A percentile compares a stretch with the other conserved stretches of the same genome.
Evolutionary conservation across 2,113 vertebrate species (phyloP).

Genomic region (Heterochromis multidens): DNA sequence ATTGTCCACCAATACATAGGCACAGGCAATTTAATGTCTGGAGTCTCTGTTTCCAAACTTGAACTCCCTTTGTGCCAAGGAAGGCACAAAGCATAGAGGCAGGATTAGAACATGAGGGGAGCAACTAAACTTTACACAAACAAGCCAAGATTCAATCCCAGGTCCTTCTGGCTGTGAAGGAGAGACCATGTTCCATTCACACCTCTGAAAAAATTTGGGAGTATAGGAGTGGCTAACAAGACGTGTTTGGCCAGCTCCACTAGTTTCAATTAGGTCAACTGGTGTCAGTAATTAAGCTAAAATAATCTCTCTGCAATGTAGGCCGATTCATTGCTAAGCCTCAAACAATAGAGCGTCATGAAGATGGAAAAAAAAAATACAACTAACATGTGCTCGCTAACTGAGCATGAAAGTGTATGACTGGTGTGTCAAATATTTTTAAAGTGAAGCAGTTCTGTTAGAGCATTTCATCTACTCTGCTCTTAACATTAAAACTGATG

Average conservation of each 20-base stretch:
- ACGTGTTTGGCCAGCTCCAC: constrained; percentile 63
- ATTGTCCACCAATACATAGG: neutral
- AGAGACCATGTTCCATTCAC: neutral
- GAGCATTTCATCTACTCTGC: constrained; percentile 5
- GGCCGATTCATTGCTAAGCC: constrained; percentile 9
- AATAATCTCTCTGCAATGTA: constrained; percentile 25
- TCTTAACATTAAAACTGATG: neutral
- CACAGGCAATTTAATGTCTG: neutral
- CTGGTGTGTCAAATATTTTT: neutral
- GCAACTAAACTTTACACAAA: neutral
- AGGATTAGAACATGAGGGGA: neutral
- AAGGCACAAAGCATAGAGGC: neutral
- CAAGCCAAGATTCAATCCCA: neutral
- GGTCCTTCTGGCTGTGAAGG: neutral
- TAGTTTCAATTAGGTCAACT: constrained; percentile 35
- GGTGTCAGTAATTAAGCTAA: constrained; percentile 12
- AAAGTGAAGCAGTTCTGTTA: neutral
- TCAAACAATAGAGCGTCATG: constrained; percentile 12
- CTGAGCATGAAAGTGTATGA: neutral
- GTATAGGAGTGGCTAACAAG: constrained; percentile 32
- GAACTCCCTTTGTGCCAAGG: neutral
- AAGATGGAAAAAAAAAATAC: neutral
- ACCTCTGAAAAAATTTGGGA: neutral
- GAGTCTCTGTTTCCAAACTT: neutral
- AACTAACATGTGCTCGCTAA: neutral